phyloP scores from a whole-genome alignment of 2,888 invertebrate genomes.

The Teinopalpus imperialis region DNA sequence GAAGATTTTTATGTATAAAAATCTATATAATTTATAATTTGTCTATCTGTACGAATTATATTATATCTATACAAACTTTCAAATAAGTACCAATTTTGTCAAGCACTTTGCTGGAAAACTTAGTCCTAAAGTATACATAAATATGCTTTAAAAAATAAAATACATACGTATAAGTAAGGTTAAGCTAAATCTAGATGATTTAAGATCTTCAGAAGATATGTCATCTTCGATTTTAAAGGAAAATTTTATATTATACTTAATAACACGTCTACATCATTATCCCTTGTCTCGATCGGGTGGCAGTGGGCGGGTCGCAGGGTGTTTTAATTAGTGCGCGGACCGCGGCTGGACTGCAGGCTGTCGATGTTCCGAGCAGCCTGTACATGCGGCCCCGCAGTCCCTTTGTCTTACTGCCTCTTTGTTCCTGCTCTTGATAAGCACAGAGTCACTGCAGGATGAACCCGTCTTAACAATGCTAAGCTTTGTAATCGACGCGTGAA shows the following conservation, averaged over 20 bases:
- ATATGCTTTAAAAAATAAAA: too few relatives aligned
- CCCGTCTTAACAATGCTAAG: constrained; percentile 20
- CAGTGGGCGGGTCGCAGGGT: constrained; percentile 45
- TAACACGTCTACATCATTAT: background rate
- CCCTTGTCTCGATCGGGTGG: constrained; percentile 31
- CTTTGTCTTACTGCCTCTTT: constrained; percentile 31
- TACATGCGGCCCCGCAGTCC: constrained; percentile 37
- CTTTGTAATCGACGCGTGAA: constrained; percentile 18
- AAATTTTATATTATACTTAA: constrained; percentile 1
- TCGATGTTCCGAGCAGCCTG: constrained; percentile 39
- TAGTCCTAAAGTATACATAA: too few relatives aligned
- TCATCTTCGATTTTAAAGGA: too few relatives aligned
- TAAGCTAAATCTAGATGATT: too few relatives aligned
- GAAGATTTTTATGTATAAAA: too few relatives aligned
- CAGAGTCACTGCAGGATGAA: constrained; percentile 16
- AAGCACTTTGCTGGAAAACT: too few relatives aligned
- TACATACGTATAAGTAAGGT: too few relatives aligned
- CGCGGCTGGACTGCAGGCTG: constrained; percentile 58
- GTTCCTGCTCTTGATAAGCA: constrained; percentile 37
- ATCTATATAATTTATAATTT: too few relatives aligned
- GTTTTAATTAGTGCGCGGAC: constrained; percentile 77
- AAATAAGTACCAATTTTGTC: too few relatives aligned
- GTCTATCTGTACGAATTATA: too few relatives aligned
- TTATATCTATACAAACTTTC: too few relatives aligned
- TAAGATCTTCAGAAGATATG: too few relatives aligned